Evolutionary conservation across 2,797 vertebrate genomes (phyloP).

Genomic region (Euthynnus affinis): DNA sequence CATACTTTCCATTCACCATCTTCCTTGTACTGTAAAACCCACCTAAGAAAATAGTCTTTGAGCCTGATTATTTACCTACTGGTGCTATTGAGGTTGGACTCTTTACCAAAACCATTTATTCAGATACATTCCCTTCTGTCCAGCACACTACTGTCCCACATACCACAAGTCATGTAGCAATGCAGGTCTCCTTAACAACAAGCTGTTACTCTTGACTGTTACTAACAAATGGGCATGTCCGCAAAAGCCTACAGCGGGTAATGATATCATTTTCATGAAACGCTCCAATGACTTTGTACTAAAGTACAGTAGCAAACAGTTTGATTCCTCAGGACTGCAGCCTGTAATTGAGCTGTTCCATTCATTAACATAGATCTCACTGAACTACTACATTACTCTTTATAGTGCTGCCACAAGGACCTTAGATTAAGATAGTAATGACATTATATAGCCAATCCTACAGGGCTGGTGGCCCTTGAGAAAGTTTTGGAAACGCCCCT

Average conservation of each 20-base stretch:
- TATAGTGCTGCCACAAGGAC: conserved; percentile 50
- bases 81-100: conserved; percentile 64
- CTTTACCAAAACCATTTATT: conserved; percentile 48
- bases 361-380: conserved; percentile 46
- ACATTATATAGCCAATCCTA: conserved; percentile 52
- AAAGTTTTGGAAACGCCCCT: conserved; percentile 21
- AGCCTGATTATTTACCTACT: conserved; percentile 46
- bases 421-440: conserved; percentile 48
- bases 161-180: conserved; percentile 58
- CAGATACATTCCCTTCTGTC: conserved; percentile 57
- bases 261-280: conserved; percentile 30
- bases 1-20: conserved; percentile 55
- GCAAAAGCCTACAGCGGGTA: conserved; percentile 26
- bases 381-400: conserved; percentile 37
- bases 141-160: conserved; percentile 60
- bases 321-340: conserved; percentile 75
- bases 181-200: conserved; percentile 50
- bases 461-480: conserved; percentile 33
- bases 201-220: conserved; percentile 68
- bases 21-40: conserved; percentile 50
- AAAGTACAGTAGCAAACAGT: conserved; percentile 60
- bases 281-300: conserved; percentile 30
- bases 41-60: conserved; percentile 35
- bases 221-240: conserved; percentile 35
- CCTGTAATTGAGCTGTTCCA: conserved; percentile 44